A percentile compares a stretch with the other conserved stretches of the same genome.
Evolutionary conservation across 1,140 invertebrate species (phyloP).

Genomic region (Drosophila pruinosa): DNA sequence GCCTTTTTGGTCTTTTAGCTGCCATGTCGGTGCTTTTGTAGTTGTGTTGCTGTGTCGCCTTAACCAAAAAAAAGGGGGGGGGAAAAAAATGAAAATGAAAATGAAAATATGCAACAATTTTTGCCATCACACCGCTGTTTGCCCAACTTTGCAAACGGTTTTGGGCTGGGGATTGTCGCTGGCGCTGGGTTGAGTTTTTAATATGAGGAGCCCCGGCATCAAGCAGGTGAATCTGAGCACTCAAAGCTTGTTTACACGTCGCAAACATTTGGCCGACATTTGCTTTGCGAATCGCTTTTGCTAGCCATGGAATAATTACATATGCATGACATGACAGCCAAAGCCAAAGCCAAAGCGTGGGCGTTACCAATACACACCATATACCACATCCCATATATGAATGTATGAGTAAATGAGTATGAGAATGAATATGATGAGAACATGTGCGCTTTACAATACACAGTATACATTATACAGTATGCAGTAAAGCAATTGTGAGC

Average conservation of each 20-base stretch:
- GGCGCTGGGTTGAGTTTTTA: constrained; percentile 26
- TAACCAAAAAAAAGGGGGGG: not conserved
- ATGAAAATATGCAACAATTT: constrained; percentile 76
- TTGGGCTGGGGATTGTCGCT: not conserved
- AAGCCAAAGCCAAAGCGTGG: constrained; percentile 71
- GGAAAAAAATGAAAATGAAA: not conserved
- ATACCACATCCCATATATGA: constrained; percentile 5
- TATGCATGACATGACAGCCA: constrained; percentile 75
- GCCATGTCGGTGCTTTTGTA: constrained; percentile 50
- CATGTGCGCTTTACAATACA: not conserved
- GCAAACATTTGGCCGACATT: constrained; percentile 64
- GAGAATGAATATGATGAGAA: not conserved
- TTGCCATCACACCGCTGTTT: constrained; percentile 58
- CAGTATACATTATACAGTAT: not conserved
- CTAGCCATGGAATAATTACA: constrained; percentile 72
- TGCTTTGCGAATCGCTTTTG: constrained; percentile 66
- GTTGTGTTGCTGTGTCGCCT: constrained; percentile 3
- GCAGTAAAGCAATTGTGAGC: constrained; percentile 24
- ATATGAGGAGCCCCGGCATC: constrained; percentile 38
- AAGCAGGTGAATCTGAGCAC: constrained; percentile 34
- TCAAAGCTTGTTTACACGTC: constrained; percentile 73
- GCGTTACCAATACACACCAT: constrained; percentile 64
- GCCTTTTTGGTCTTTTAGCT: constrained; percentile 77
- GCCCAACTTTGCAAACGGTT: constrained; percentile 53
- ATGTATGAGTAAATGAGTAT: not conserved